phyloP scores from a whole-genome alignment of 2,113 vertebrate species.

The Galemys pyrenaicus region DNA sequence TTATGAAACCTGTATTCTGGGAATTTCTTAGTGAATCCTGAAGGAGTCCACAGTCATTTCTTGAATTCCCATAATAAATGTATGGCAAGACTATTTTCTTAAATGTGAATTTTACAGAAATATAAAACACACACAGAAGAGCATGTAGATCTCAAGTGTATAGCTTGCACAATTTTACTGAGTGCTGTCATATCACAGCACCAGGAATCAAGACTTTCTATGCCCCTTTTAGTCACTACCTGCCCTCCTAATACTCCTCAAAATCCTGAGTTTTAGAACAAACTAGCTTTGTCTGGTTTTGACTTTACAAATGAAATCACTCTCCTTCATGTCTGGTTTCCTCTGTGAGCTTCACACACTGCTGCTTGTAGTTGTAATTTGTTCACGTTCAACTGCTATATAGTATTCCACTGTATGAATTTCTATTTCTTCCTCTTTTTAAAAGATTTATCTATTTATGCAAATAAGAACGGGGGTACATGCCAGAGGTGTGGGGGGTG shows the following conservation, averaged over 20 bases:
- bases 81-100: background rate
- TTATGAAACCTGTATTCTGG: background rate
- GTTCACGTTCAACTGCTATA: background rate
- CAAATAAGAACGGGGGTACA: no score
- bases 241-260: background rate
- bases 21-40: background rate
- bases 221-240: background rate
- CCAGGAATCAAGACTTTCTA: background rate
- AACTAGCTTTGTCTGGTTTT: background rate
- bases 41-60: background rate
- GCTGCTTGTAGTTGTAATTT: background rate
- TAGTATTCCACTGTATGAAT: background rate
- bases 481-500: no score
- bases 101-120: background rate
- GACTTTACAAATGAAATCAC: background rate
- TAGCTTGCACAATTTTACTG: background rate
- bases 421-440: no score
- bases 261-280: background rate
- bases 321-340: background rate
- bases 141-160: background rate
- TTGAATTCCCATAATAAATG: conserved; percentile 30
- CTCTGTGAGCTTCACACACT: background rate
- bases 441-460: no score
- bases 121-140: background rate
- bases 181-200: background rate